Percentiles rank a stretch among this genome's conserved stretches.
Conservation (phyloP, 2,797 vertebrate species). For the Lerista edwardsae region DNA sequence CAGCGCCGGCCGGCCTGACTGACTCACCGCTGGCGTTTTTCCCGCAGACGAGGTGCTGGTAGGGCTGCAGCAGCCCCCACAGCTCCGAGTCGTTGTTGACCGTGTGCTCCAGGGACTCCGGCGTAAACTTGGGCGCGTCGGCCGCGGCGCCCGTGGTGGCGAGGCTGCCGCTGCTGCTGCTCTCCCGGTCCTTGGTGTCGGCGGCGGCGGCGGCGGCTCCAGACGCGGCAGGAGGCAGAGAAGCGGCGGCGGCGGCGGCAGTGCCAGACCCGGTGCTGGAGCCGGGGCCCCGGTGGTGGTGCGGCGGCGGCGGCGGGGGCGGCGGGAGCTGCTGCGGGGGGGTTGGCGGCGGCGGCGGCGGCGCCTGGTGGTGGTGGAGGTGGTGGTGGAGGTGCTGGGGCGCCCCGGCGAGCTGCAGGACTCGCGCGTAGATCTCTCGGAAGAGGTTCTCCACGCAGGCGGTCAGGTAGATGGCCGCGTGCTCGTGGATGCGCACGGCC, state of each 20-base stretch:
- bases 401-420: conserved; percentile 55
- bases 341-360: conserved; percentile 32
- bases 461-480: conserved; percentile 95
- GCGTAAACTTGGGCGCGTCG: conserved; percentile 85
- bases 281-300: conserved; percentile 2
- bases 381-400: conserved; percentile 61
- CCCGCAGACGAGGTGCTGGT: conserved; percentile 94
- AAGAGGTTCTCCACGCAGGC: conserved; percentile 94
- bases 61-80: conserved; percentile 92
- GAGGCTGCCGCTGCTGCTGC: conserved; percentile 62
- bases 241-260: conserved; percentile 19
- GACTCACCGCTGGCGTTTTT: conserved; percentile 94
- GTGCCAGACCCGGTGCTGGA: conserved; percentile 29
- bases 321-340: conserved; percentile 23
- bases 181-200: conserved; percentile 72
- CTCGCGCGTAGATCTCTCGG: conserved; percentile 86
- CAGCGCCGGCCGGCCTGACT: conserved; percentile 14
- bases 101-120: conserved; percentile 90
- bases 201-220: conserved; percentile 65
- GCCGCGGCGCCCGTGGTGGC: conserved; percentile 81
- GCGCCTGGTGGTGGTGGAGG: conserved; percentile 27
- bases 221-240: conserved; percentile 27
- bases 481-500: conserved; percentile 92
- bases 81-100: conserved; percentile 91
- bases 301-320: background rate